Evolutionary conservation across 1,140 invertebrate genomes (phyloP).

Genomic region (Nebria ingens): DNA sequence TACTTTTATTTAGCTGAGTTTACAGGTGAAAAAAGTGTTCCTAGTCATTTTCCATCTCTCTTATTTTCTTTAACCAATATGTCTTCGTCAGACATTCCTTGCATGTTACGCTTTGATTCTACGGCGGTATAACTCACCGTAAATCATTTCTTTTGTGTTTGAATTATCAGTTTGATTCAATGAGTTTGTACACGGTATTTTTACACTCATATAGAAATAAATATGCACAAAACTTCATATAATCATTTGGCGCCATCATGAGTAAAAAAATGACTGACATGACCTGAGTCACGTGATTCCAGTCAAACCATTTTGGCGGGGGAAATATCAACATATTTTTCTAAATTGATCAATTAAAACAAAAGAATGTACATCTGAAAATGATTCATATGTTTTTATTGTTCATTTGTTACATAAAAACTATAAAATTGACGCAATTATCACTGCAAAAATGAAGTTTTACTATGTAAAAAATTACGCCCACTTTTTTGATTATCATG

Average conservation of each 20-base stretch:
- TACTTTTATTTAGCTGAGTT: no score
- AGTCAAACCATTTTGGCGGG: slow-evolving; percentile 30
- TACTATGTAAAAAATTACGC: not conserved
- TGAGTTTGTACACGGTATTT: slow-evolving; percentile 14
- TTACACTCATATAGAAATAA: slow-evolving; percentile 24
- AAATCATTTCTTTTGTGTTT: slow-evolving; percentile 8
- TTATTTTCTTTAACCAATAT: slow-evolving; percentile 39
- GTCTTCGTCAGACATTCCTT: slow-evolving; percentile 44
- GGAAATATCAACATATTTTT: slow-evolving; percentile 10
- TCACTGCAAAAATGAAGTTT: no score
- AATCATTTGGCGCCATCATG: slow-evolving; percentile 49
- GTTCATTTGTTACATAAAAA: not conserved
- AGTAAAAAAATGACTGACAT: slow-evolving; percentile 39
- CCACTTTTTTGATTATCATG: not conserved
- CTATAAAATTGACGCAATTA: not conserved
- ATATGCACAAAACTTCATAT: slow-evolving; percentile 37
- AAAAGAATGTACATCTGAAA: not conserved
- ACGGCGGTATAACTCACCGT: slow-evolving; percentile 7
- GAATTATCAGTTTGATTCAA: slow-evolving; percentile 6
- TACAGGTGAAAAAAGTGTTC: not conserved
- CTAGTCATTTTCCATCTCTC: not conserved
- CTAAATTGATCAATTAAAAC: not conserved
- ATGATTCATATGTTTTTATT: not conserved
- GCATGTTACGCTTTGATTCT: no score
- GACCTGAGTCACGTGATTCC: slow-evolving; percentile 41